These are phyloP conservation scores for Sardina pilchardus DNA, from an alignment of 2,113 vertebrate species.

Conservation along the genomic window DNA sequence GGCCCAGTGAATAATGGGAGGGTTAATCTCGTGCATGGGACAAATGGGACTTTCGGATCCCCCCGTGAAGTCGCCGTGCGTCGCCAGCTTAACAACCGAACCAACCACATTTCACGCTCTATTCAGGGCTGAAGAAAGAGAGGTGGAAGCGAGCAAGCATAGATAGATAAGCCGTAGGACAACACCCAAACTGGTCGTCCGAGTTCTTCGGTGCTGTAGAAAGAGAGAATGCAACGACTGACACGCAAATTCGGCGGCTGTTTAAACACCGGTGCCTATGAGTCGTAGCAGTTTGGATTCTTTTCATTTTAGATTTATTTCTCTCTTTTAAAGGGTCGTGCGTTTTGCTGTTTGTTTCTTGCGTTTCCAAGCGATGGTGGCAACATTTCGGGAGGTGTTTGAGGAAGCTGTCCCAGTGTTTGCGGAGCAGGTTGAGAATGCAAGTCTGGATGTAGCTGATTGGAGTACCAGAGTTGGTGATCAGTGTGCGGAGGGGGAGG, in stretches of 20 bases:
- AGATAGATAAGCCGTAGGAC: conserved; percentile 43
- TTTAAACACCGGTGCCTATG: background rate
- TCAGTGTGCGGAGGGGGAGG: conserved; percentile 67
- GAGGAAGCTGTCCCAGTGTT: conserved; percentile 40
- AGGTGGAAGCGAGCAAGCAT: conserved; percentile 38
- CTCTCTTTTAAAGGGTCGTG: background rate
- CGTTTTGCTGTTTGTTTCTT: conserved; percentile 19
- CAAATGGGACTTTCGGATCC: conserved; percentile 21
- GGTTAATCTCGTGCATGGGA: conserved; percentile 16
- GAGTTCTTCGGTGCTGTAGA: conserved; percentile 21
- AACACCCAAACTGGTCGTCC: conserved; percentile 43
- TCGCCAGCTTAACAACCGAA: conserved; percentile 41
- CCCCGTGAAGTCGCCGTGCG: conserved; percentile 15
- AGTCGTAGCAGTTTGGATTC: conserved; percentile 20
- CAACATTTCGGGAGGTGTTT: conserved; percentile 25
- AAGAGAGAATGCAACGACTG: background rate
- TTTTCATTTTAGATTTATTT: background rate
- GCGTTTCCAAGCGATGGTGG: conserved; percentile 48
- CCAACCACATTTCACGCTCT: conserved; percentile 26
- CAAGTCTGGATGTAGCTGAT: conserved; percentile 69
- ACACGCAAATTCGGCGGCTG: conserved; percentile 23
- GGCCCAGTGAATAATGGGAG: conserved; percentile 35
- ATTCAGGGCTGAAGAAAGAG: conserved; percentile 28
- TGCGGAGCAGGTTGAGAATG: conserved; percentile 28
- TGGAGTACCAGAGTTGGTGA: conserved; percentile 71